A percentile compares a stretch with the other conserved stretches of the same genome.
Conservation (phyloP, 2,797 vertebrate species). For the Acridotheres tristis region DNA sequence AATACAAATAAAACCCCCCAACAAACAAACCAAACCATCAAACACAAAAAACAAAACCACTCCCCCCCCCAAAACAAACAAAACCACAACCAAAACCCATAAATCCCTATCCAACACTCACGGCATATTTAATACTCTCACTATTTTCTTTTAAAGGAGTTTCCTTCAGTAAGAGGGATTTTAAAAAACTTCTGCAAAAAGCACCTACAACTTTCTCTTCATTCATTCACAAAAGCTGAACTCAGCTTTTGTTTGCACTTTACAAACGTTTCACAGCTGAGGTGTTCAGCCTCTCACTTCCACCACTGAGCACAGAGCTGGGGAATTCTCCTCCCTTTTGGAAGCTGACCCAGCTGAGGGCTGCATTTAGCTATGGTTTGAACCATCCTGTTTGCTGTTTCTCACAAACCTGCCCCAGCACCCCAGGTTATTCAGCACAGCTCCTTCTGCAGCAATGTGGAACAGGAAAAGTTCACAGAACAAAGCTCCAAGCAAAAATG, state of each 20-base stretch:
- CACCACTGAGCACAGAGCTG: rapidly evolving
- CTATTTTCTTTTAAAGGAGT: not conserved
- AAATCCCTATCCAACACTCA: not conserved
- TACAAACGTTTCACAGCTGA: not conserved
- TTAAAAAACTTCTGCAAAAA: not conserved
- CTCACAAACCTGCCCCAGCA: not conserved
- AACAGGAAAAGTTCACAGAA: not conserved
- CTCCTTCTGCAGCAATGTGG: not conserved
- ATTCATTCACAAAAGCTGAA: not conserved
- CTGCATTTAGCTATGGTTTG: rapidly evolving
- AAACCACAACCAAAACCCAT: no score
- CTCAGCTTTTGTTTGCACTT: not conserved
- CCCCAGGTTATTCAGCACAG: not conserved
- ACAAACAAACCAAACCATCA: no score
- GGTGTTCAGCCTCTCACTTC: not conserved
- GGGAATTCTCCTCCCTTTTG: not conserved
- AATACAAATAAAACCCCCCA: not conserved
- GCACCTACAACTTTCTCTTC: not conserved
- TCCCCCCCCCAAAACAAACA: no score
- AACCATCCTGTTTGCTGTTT: not conserved
- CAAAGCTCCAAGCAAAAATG: not conserved
- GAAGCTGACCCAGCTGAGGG: not conserved
- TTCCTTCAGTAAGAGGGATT: not conserved
- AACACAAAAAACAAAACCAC: not conserved
- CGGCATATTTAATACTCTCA: not conserved